A percentile compares a stretch with the other conserved stretches of the same genome.
Evolutionary conservation across 2,888 invertebrate species (phyloP).

Genomic region (Chalcosyrphus nemorum): DNA sequence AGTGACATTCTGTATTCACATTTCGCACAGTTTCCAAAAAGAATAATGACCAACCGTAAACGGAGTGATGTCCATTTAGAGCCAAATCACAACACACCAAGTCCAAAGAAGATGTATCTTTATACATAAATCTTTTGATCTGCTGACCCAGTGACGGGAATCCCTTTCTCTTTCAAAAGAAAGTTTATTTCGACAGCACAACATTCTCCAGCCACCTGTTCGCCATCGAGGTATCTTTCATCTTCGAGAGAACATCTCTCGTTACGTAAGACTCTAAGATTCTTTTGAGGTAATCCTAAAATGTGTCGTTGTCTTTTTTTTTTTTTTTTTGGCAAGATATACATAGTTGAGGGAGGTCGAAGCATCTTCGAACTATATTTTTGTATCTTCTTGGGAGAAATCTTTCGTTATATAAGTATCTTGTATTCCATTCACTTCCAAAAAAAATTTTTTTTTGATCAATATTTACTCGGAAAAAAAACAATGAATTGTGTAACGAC

Average conservation of each 20-base stretch:
- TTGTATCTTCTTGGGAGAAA: constrained; percentile 33
- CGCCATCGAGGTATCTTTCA: constrained; percentile 21
- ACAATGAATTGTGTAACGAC: constrained; percentile 59
- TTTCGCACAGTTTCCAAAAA: constrained; percentile 27
- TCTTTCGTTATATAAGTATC: constrained; percentile 57
- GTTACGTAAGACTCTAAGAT: constrained; percentile 40
- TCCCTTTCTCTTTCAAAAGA: constrained; percentile 70
- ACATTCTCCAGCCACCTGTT: constrained; percentile 54
- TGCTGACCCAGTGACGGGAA: constrained; percentile 88
- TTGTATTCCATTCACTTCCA: constrained; percentile 31
- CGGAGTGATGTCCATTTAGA: constrained; percentile 16
- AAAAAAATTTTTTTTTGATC: constrained; percentile 8
- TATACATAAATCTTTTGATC: constrained; percentile 25
- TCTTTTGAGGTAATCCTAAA: constrained; percentile 49
- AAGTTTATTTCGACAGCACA: constrained; percentile 53
- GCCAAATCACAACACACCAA: constrained; percentile 26
- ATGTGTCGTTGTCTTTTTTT: not conserved
- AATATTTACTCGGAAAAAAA: constrained; percentile 10
- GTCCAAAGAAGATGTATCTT: constrained; percentile 32
- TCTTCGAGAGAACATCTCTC: constrained; percentile 35
- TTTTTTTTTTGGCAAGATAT: not conserved
- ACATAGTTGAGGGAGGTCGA: constrained; percentile 23
- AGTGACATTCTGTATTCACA: constrained; percentile 43
- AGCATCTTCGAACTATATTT: constrained; percentile 1
- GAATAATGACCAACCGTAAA: constrained; percentile 22